Percentiles rank a stretch among this genome's conserved stretches.
Evolutionary conservation across 2,888 invertebrate species (phyloP).

Genomic region (Lypha dubia): DNA sequence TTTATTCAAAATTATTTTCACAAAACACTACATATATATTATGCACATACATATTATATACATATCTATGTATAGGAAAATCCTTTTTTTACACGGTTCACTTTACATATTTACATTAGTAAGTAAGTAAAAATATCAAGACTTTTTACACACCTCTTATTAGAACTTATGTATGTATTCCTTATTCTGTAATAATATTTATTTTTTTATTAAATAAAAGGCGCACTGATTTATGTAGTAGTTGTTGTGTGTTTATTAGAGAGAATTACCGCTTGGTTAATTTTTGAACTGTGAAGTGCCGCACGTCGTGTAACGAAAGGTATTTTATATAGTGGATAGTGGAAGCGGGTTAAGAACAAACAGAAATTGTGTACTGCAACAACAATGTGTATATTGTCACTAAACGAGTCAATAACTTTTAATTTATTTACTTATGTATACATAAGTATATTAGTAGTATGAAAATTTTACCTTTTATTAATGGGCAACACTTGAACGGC

Average conservation of each 20-base stretch:
- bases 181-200: background rate
- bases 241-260: constrained; percentile 32
- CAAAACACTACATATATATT: no score
- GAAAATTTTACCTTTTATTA: constrained; percentile 17
- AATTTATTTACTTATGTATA: constrained; percentile 19
- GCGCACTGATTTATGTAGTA: constrained; percentile 33
- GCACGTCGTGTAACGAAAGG: constrained; percentile 18
- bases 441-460: background rate
- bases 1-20: constrained; percentile 26
- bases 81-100: constrained; percentile 1
- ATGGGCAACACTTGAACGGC: constrained; percentile 52
- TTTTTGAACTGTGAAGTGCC: constrained; percentile 48
- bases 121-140: background rate
- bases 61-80: constrained; percentile 1
- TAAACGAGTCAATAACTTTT: constrained; percentile 22
- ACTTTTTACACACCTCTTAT: background rate
- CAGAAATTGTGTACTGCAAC: constrained; percentile 22
- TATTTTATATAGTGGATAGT: constrained; percentile 32
- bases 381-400: constrained; percentile 22
- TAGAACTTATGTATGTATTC: background rate
- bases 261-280: constrained; percentile 51
- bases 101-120: no score
- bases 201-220: constrained; percentile 39
- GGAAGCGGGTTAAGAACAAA: constrained; percentile 37
- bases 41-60: no score